Evolutionary conservation across 2,113 vertebrate species (phyloP), one percentile per base, ranked within the genome.

Genomic region (Mola mola): DNA sequence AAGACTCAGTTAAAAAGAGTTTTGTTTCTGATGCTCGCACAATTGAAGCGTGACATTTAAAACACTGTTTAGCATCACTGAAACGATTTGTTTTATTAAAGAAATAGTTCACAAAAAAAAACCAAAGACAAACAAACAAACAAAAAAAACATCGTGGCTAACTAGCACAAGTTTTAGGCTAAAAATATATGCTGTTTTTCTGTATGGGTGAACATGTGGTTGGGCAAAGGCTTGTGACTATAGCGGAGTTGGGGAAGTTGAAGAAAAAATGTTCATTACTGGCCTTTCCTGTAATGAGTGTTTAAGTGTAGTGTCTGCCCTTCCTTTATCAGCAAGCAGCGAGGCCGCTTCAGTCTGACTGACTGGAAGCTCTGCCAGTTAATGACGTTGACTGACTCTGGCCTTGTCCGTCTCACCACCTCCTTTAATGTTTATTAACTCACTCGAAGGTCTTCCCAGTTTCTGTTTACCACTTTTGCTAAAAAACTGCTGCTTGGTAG

Each of bases 341-440:
- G 63, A 53, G 68, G 78, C 50, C 56, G 78, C 75, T 57, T 63
- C 51, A n/a, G 78, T 73, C 71, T 51, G 69, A 75, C 56, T 26
- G 76, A 76, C 58, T 81, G 79, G 81, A 78, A 86, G 78, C 60
- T 73, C 71, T 77, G 71, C 79, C 87, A 61, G 64, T 87, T 78
- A 82, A 80, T 83, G 60, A 29, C 68, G 83, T 78, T 66, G 79
- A 89, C 73, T 25, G 43, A 46, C 53, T 75, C n/a, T 70, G 58
- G 66, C 78, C 79, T 77, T 41, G 75, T 81, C 78, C 20, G 47
- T 71, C 72, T 78, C 48, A 49, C 17, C 67, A 28, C 63, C 56
- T 61, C 47, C 48, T 69, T 48, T 33, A 59, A 48, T 57, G 20
- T 56, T 80, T 79, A 78, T 73, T 52, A 66, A 17, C 44, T 55